Evolutionary conservation across 92 coral and sea anemone genomes (phyloP), one percentile per base, ranked within the genome.

Genomic region (Phenganax subtilis): DNA sequence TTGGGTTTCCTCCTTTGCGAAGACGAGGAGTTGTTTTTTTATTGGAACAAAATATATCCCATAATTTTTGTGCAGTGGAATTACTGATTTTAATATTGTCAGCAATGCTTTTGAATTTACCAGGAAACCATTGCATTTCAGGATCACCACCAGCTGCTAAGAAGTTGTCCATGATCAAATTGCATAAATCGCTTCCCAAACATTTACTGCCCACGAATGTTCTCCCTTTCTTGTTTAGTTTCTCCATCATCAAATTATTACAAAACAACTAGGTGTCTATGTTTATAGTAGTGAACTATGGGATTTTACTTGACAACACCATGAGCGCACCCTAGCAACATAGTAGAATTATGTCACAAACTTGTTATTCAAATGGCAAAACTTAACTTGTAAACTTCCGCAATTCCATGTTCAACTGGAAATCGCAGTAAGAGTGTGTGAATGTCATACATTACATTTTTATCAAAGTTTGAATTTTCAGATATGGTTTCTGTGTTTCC

Each of bases 121-220:
- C 67, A 1, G 67, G 67, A 61, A 61, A 61, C 16, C 25, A 37
- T 37, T 37, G 47, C 47, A 5, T 37, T 37, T 2, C 47, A 37
- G 47, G 47, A 61, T 61, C 67, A 9, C 67, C 67, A 61, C 67
- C 67, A 27, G 67, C 67, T 61, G 67, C 67, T 61, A 61, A 61
- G 7, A 61, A 61, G 15, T 61, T 27, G 67, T 61, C 67, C 0
- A 61, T 61, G 5, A 61, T 61, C 67, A 61, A 61, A 61, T 61
- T 61, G 67, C 67, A 27, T 14, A 61, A 61, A 61, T 61, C 67
- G 67, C 17, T 61, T 61, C 67, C 67, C 27, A 61, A 61, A 61
- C 67, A 3, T 61, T 61, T 61, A 61, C 67, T 27, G 15, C 29
- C 15, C 29, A 61, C 29, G 67, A 61, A 61, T 61, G 67, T 61